Evolutionary conservation across 2,797 vertebrate genomes (phyloP), one percentile per base, ranked within the genome.

Genomic region (Galagoides demidoff): DNA sequence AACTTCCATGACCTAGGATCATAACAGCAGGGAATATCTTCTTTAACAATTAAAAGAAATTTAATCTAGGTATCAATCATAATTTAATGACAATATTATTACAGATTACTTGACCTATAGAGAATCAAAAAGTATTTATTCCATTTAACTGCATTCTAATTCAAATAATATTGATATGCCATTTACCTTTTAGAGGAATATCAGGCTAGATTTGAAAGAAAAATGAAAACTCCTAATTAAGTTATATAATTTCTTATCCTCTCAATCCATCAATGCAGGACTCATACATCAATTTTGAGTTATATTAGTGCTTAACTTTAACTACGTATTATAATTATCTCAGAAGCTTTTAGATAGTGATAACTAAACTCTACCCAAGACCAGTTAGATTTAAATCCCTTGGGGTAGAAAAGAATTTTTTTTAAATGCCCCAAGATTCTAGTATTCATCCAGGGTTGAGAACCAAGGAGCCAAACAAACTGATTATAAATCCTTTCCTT

Each of bases 101-200:
- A 77, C 3, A 16, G 43, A 81, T 77, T 81, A 64, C 29, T 76
- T 83, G 34, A n/a, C 55, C 31, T 45, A 71, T 2, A 82, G 5
- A 55, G 39, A 92, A 43, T 74, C 39, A 92, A 95, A 94, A 82
- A 43, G 29, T 45, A 82, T n/a, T 63, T 61, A 3, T 4, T 92
- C 74, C 52, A 37, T 92, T 78, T 84, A 90, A 91, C 31, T 70
- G 8, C 88, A 93, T 71, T 81, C 39, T 85, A 19, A 95, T 87
- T 94, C 70, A 92, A 95, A 49, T 77, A 95, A 76, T 63, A 64
- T 20, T 63, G 19, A 81, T 34, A 76, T 5, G 20, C 77, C 17
- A 84, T 78, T 93, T 93, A 78, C 66, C 68, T 79, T 79, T 68
- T 79, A 76, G 37, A 79, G 19, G 27, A 71, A 63, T 64, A 64